Conservation (phyloP, 1,140 invertebrate genomes). For the Drosophila truncata region DNA sequence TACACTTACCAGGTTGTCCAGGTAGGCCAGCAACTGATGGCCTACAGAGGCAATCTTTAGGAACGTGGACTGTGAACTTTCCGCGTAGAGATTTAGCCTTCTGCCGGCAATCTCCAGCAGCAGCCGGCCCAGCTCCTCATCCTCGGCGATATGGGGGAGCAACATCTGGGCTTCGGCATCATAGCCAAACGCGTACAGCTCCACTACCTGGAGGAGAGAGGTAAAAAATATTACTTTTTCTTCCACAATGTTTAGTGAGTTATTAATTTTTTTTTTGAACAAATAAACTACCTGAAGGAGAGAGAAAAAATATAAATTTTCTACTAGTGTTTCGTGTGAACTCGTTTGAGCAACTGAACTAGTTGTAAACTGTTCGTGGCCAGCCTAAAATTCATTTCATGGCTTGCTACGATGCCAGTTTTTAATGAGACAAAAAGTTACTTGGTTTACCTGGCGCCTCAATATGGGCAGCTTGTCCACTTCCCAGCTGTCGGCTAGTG, state of each 20-base stretch:
- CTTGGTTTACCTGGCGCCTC: constrained; percentile 87
- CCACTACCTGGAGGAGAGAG: constrained; percentile 86
- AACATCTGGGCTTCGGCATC: constrained; percentile 92
- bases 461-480: constrained; percentile 87
- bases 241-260: too few relatives aligned
- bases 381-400: not conserved
- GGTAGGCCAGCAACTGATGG: constrained; percentile 89
- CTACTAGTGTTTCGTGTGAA: not conserved
- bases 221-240: too few relatives aligned
- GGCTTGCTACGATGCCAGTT: not conserved
- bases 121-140: constrained; percentile 88
- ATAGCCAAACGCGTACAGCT: constrained; percentile 91
- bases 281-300: not conserved
- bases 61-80: constrained; percentile 87
- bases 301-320: too few relatives aligned
- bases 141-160: constrained; percentile 88
- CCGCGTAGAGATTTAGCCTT: constrained; percentile 89
- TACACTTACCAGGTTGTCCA: constrained; percentile 89
- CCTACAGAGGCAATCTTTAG: constrained; percentile 89
- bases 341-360: not conserved
- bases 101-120: constrained; percentile 91
- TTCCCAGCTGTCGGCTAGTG: constrained; percentile 92
- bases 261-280: too few relatives aligned
- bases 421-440: not conserved
- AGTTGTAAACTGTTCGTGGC: not conserved